Evolutionary conservation across 1,140 invertebrate genomes (phyloP).

Genomic region (Zaprionus ornatus): DNA sequence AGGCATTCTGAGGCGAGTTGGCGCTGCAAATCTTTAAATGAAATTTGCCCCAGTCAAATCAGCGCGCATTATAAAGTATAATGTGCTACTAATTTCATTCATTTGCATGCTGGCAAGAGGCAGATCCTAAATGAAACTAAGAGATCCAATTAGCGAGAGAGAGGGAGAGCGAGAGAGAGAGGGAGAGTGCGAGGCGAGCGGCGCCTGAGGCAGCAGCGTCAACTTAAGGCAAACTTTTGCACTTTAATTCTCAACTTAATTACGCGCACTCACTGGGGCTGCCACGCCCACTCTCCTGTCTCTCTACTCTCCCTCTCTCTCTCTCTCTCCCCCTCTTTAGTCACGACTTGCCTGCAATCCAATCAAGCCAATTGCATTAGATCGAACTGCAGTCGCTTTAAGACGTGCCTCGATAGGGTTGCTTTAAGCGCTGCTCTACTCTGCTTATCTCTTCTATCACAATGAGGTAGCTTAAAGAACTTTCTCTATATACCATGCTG

Average conservation of each 20-base stretch:
- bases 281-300: background rate
- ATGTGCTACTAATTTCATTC: conserved; percentile 83
- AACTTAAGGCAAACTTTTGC: conserved; percentile 79
- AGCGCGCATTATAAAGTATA: conserved; percentile 77
- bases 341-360: conserved; percentile 54
- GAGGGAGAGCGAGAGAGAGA: background rate
- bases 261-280: conserved; percentile 36
- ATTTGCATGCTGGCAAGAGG: conserved; percentile 63
- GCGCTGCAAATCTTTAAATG: conserved; percentile 73
- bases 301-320: background rate
- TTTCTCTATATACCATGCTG: background rate
- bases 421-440: too few relatives aligned
- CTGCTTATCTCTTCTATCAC: too few relatives aligned
- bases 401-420: conserved; percentile 1
- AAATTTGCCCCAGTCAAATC: conserved; percentile 73
- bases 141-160: conserved; percentile 73
- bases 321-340: background rate
- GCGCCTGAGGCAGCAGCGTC: conserved; percentile 7
- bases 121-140: conserved; percentile 63
- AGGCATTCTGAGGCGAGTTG: too few relatives aligned
- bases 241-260: conserved; percentile 78
- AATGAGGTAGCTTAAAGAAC: background rate
- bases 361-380: conserved; percentile 64
- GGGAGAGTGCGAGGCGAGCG: background rate
- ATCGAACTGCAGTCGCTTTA: conserved; percentile 71